Conservation (phyloP, 2,797 vertebrate species). For the Rhinophrynus dorsalis region DNA sequence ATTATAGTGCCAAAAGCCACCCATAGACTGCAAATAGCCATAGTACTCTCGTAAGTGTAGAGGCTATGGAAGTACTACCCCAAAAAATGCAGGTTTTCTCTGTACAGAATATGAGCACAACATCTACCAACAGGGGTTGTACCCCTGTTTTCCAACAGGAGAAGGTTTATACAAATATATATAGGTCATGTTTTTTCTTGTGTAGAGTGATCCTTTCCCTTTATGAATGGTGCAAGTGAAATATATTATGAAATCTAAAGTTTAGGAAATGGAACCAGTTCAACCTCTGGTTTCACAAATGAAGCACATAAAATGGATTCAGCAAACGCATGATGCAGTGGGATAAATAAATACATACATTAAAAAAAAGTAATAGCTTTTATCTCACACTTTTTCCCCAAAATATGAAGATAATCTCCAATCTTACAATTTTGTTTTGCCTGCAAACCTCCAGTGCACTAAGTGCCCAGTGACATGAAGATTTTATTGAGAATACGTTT, state of each 20-base stretch:
- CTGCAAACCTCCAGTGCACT: slow-evolving; percentile 51
- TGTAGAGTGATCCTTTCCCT: too few relatives aligned
- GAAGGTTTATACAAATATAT: too few relatives aligned
- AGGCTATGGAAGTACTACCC: too few relatives aligned
- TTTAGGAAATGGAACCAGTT: slow-evolving; percentile 49
- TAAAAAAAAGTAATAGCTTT: slow-evolving; percentile 23
- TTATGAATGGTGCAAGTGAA: too few relatives aligned
- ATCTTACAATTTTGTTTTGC: slow-evolving; percentile 41
- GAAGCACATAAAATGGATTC: slow-evolving; percentile 48
- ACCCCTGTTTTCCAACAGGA: too few relatives aligned
- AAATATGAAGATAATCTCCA: slow-evolving; percentile 46
- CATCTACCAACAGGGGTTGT: too few relatives aligned
- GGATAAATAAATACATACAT: slow-evolving; percentile 10
- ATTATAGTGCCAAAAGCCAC: too few relatives aligned
- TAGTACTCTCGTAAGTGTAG: too few relatives aligned
- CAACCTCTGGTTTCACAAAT: slow-evolving; percentile 62
- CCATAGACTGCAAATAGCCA: too few relatives aligned
- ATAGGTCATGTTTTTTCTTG: too few relatives aligned
- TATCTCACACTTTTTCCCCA: slow-evolving; percentile 43
- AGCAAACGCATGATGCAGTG: slow-evolving; percentile 14
- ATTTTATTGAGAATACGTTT: slow-evolving; percentile 53
- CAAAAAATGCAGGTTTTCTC: too few relatives aligned
- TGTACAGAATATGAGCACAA: too few relatives aligned
- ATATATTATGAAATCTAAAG: slow-evolving; percentile 10
- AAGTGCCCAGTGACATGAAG: slow-evolving; percentile 48